phyloP scores from a whole-genome alignment of 53 echinoderm and acorn worm genomes.

The Pentamera pediparva region DNA sequence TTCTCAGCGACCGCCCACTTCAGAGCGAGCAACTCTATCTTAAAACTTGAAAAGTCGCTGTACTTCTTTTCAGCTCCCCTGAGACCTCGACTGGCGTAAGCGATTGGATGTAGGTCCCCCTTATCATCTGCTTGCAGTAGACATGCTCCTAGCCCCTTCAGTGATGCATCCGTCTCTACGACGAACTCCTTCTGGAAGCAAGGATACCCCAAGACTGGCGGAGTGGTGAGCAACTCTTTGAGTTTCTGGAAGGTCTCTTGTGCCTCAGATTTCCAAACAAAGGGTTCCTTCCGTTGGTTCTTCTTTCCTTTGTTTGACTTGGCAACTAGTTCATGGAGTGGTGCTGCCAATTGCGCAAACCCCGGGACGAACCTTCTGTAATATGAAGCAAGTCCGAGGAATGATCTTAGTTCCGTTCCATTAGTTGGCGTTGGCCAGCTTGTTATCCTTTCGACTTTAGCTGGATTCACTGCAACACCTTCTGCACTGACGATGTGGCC shows the following conservation, averaged over 20 bases:
- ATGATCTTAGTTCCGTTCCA: constrained; percentile 23
- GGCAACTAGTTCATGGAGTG: constrained; percentile 34
- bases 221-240: constrained; percentile 10
- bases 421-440: constrained; percentile 36
- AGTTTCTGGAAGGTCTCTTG: constrained; percentile 16
- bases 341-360: constrained; percentile 37
- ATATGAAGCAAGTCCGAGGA: constrained; percentile 44
- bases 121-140: constrained; percentile 17
- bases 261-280: constrained; percentile 27
- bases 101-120: constrained; percentile 28
- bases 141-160: constrained; percentile 33
- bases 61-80: constrained; percentile 33
- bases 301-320: not conserved
- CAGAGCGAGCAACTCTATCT: constrained; percentile 36
- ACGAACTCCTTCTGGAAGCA: constrained; percentile 21
- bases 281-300: not conserved
- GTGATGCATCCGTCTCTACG: constrained; percentile 32
- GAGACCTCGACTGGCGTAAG: constrained; percentile 32
- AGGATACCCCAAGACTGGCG: constrained; percentile 44
- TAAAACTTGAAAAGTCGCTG: constrained; percentile 34
- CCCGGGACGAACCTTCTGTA: constrained; percentile 42
- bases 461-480: constrained; percentile 40
- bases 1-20: no score
- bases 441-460: constrained; percentile 26
- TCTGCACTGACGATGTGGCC: constrained; percentile 38